These are phyloP conservation scores for Pandemis cinnamomeana DNA, from an alignment of 2,888 invertebrate genomes.

Conservation along the genomic window DNA sequence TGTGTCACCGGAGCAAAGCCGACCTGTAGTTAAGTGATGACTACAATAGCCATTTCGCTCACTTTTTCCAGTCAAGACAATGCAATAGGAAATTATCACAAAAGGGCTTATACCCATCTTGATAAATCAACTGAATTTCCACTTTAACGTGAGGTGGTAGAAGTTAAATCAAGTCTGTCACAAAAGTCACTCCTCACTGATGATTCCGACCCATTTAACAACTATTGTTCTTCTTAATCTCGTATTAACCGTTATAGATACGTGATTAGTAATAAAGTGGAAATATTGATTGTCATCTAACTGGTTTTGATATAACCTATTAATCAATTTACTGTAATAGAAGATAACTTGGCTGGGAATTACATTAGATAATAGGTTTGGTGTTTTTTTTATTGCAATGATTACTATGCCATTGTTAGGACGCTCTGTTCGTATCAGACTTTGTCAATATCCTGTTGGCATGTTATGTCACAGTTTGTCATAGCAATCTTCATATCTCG, in stretches of 20 bases:
- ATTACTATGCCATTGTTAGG: slow-evolving; percentile 18
- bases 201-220: neutral
- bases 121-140: neutral
- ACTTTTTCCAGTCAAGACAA: slow-evolving; percentile 23
- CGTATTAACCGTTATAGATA: neutral
- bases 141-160: neutral
- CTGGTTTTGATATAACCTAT: slow-evolving; percentile 28
- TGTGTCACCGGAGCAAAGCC: slow-evolving; percentile 71
- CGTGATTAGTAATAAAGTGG: neutral
- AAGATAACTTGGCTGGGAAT: slow-evolving; percentile 19
- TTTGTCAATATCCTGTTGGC: slow-evolving; percentile 33
- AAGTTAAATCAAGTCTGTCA: neutral
- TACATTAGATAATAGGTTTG: slow-evolving; percentile 28
- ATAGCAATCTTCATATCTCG: neutral
- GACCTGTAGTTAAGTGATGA: slow-evolving; percentile 51
- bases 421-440: neutral
- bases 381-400: neutral
- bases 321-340: slow-evolving; percentile 33
- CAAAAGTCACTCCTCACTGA: neutral
- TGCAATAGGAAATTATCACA: slow-evolving; percentile 1
- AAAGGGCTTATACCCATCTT: neutral
- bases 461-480: neutral
- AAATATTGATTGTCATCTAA: slow-evolving; percentile 27
- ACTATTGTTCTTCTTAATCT: neutral
- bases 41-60: slow-evolving; percentile 24